Evolutionary conservation across 1,140 invertebrate genomes (phyloP), one percentile per base, ranked within the genome.

Genomic region (Palaemon carinicauda): DNA sequence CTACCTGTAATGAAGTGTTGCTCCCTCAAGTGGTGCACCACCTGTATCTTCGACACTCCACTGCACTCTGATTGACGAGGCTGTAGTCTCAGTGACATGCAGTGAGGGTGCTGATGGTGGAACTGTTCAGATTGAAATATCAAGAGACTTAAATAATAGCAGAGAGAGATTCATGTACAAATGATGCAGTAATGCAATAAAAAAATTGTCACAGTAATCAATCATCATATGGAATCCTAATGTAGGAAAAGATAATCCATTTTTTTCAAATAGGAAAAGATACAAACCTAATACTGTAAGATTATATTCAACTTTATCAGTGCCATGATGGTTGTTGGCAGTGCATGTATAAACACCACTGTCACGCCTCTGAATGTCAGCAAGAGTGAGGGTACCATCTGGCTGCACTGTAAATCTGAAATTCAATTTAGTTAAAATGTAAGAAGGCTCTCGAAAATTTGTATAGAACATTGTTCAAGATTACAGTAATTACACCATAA

Each of bases 281-380:
- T 71, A 85, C 91, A 92, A 91, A 96, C 96, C 95, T 86, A 96
- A 93, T 5, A 98, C 96, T 87, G 96, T 94, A 33, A 98, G 92
- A 74, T 95, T 95, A 91, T 98, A 97, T 9, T 96, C 97, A 54
- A 97, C 96, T 24, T 95, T 96, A 90, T 98, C 97, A 88, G 96
- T 95, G 54, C 97, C 97, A 91, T 97, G 97, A n/a, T 95, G 95
- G 92, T 98, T 99, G 91, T 96, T 96, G 7, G 98, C 97, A 87
- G 95, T 95, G 91, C 97, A 99, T 0, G 92, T 92, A 89, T 93
- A 93, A 91, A 97, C 95, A 52, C 96, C 96, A 82, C 96, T 96
- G 92, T 98, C 97, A 86, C 95, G 95, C 60, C 96, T 93, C 77
- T 96, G 96, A 29, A 96, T 96, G 89, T 96, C 93, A 90, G 96